Evolutionary conservation across 2,888 invertebrate species (phyloP), one percentile per base, ranked within the genome.

Genomic region (Apoderus coryli): DNA sequence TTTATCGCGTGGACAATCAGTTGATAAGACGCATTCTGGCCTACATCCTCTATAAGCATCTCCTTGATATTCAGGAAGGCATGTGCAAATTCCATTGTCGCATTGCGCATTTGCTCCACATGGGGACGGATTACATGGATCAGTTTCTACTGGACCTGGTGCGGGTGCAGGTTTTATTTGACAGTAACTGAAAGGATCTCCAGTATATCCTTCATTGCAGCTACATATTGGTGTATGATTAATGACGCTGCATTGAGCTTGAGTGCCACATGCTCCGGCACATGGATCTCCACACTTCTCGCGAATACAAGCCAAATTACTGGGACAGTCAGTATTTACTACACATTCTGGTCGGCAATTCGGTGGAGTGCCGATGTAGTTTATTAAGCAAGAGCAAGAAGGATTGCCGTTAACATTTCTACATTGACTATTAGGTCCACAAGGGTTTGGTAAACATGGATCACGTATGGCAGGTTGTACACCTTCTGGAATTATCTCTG

Each of bases 21-120:
- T 65, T 52, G 70, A 79, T 2, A 69, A 64, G 10, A 75, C 67
- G 51, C 81, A 81, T 58, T 78, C 77, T 4, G 78, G 78, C 44
- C 73, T 63, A 49, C 78, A 78, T 36, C 74, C 73, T 2, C 75
- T 75, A 31, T 77, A 78, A 13, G 80, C 77, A 32, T 69, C 65
- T 28, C 80, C 80, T 33, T 73, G 61, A 50, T 70, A 80, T 26
- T 69, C 65, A 7, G 69, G 65, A 19, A 76, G 51, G 48, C 81
- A 81, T 2, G 75, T 71, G 48, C 81, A 81, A 44, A 71, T 68
- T 36, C 73, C 72, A 45, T 76, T 74, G 11, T 48, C 39, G 34
- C 57, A 57, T 49, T 76, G 67, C 4, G 82, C 72, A 50, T 79
- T 77, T 9, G 74, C 67, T 11, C 85, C 85, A 52, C 85, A 85